Evolutionary conservation across 2,797 vertebrate species (phyloP).

Genomic region (Muscicapa striata): DNA sequence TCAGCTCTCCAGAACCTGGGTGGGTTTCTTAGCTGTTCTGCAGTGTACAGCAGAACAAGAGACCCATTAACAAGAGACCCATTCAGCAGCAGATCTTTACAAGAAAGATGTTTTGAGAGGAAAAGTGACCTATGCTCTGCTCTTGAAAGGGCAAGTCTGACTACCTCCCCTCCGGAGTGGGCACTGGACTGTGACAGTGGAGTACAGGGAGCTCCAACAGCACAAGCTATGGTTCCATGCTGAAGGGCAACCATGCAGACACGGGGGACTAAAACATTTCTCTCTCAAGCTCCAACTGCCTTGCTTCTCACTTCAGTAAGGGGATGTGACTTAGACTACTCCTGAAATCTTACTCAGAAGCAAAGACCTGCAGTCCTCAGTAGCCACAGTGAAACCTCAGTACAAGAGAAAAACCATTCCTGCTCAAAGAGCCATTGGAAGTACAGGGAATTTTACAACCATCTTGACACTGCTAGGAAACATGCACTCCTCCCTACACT

Average conservation of each 20-base stretch:
- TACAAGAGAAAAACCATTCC: background rate
- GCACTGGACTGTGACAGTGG: background rate
- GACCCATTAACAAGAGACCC: background rate
- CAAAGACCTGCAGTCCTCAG: background rate
- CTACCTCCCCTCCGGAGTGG: accelerated
- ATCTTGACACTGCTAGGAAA: background rate
- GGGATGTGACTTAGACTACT: background rate
- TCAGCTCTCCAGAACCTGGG: background rate
- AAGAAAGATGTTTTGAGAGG: background rate
- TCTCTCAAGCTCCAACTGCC: background rate
- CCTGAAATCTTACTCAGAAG: background rate
- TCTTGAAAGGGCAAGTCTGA: background rate
- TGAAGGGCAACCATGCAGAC: background rate
- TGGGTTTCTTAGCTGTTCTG: background rate
- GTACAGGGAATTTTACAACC: background rate
- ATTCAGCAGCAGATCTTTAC: background rate
- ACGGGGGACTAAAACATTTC: background rate
- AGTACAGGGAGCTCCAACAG: background rate
- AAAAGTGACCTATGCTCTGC: background rate
- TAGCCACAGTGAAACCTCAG: background rate
- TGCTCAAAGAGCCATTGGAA: background rate
- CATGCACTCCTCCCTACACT: background rate
- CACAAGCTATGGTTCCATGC: background rate
- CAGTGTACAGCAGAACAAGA: background rate
- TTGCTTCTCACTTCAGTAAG: background rate